Evolutionary conservation across 2,888 invertebrate genomes (phyloP).

Genomic region (Micoletzkya japonica): DNA sequence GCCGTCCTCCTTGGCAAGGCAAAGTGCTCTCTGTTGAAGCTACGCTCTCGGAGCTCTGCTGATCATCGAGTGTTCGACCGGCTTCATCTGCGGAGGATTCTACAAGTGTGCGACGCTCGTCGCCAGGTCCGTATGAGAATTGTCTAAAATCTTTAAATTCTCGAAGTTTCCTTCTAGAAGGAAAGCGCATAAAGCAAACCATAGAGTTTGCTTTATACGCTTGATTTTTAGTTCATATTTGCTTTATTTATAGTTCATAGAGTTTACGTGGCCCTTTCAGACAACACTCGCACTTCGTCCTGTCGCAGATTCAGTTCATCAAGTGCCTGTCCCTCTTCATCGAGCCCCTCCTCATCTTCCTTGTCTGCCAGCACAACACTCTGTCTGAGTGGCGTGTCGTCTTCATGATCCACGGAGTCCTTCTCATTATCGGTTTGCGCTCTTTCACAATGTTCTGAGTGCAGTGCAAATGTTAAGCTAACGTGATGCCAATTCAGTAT

Average conservation of each 20-base stretch:
- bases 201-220: too few species aligned
- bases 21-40: not conserved
- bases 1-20: not conserved
- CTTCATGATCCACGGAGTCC: slow-evolving; percentile 47
- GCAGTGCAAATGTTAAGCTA: not conserved
- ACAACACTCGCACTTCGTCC: slow-evolving; percentile 59
- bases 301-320: slow-evolving; percentile 60
- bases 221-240: not conserved
- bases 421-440: slow-evolving; percentile 21
- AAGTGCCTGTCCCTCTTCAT: slow-evolving; percentile 58
- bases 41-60: slow-evolving; percentile 40
- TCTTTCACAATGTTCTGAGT: not conserved
- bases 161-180: not conserved
- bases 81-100: slow-evolving; percentile 54
- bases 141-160: not conserved
- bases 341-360: slow-evolving; percentile 52
- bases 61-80: slow-evolving; percentile 48
- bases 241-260: not conserved
- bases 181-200: not conserved
- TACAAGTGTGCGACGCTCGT: slow-evolving; percentile 55
- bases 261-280: slow-evolving; percentile 47
- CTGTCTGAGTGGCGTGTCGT: slow-evolving; percentile 54
- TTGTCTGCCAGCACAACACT: slow-evolving; percentile 44
- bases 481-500: not conserved
- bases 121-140: slow-evolving; percentile 38